These are phyloP conservation scores for Lacanobia oleracea DNA, from an alignment of 2,888 invertebrate genomes.

Conservation along the genomic window DNA sequence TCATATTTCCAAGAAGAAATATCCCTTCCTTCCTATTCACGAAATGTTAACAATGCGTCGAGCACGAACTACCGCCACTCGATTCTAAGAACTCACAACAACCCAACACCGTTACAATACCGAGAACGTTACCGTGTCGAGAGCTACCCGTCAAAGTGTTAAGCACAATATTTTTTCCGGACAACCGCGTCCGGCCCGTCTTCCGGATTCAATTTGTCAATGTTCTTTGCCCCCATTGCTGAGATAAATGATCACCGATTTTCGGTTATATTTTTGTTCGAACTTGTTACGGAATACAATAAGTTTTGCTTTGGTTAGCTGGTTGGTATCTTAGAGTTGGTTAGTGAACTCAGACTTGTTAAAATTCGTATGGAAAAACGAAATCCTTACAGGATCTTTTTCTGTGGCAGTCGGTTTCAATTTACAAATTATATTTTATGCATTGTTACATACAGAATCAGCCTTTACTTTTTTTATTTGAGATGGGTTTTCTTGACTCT, in stretches of 20 bases:
- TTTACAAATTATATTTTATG: background rate
- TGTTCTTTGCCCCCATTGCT: conserved; percentile 26
- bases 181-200: conserved; percentile 34
- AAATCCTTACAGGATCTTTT: too few relatives aligned
- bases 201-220: conserved; percentile 64
- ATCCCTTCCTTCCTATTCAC: background rate
- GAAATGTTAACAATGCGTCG: conserved; percentile 1
- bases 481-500: too few relatives aligned
- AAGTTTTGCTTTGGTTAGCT: background rate
- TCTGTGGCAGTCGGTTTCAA: too few relatives aligned
- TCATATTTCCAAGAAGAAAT: background rate
- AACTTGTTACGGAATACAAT: conserved; percentile 4
- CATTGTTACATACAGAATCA: background rate
- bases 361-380: too few relatives aligned
- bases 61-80: background rate
- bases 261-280: conserved; percentile 41
- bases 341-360: background rate
- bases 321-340: background rate
- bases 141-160: conserved; percentile 35
- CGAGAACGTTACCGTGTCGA: conserved; percentile 28
- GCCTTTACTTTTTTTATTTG: background rate
- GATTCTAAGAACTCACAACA: conserved; percentile 3
- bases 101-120: conserved; percentile 8
- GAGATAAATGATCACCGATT: conserved; percentile 56
- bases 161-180: conserved; percentile 42